Evolutionary conservation across 2,113 vertebrate species (phyloP), one percentile per base, ranked within the genome.

Genomic region (Aspiorhynchus laticeps): DNA sequence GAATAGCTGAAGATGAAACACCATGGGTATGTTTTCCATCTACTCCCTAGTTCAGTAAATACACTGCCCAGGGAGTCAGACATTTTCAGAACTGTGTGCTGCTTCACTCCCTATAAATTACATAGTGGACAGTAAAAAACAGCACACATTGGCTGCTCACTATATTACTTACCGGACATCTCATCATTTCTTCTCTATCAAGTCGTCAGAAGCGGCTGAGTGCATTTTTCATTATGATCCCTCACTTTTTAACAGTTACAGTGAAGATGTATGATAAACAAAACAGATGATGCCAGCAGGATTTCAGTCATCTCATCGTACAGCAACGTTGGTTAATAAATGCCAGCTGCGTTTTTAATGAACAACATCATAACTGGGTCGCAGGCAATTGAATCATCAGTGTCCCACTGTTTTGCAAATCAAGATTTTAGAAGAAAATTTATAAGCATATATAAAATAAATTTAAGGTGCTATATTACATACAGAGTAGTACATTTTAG

Each of bases 321-420:
- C 11, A 11, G 6, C 5, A 11, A 6, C 38, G 10, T 43, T 14
- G 38, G 36, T 43, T 74, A 74, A 74, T 74, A n/a, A n/a, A 74
- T 74, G 71, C 36, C 71, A 74, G 38, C 71, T 74, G 71, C 1
- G 71, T 43, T 74, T 74, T 74, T 74, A 74, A 74, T 74, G 71
- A 74, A 74, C 36, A n/a, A 43, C 71, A 74, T 74, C 11, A n/a
- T 43, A 43, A 74, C 38, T 74, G 9, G 43, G 9, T 74, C 1
- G 5, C 36, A 74, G 21, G 71, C 71, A 74, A n/a, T n/a, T 74
- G 5, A 74, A 74, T 74, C 71, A 43, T 43, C 38, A n/a, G 9
- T 74, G 19, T n/a, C 36, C 71, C 71, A 43, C 71, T 74, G 71
- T n/a, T 74, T 74, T n/a, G 10, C 24, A 38, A 5, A 74, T 43